phyloP scores from a whole-genome alignment of 2,113 vertebrate genomes.

The Pandion haliaetus region DNA sequence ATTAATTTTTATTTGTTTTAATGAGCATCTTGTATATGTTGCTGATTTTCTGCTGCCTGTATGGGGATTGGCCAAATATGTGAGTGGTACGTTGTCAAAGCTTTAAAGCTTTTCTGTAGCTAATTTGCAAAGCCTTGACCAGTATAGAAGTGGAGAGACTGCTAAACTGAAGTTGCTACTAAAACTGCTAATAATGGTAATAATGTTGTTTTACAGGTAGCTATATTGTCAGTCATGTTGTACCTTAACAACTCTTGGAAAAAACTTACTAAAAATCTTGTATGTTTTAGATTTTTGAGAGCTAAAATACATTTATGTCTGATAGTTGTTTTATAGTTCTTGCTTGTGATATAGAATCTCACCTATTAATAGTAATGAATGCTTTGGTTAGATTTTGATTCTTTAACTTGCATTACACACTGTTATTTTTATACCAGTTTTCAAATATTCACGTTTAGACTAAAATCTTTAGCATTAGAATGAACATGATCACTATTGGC shows the following conservation, averaged over 20 bases:
- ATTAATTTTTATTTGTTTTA: slow-evolving; percentile 12
- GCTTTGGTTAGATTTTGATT: background rate
- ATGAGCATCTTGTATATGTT: background rate
- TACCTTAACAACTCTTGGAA: background rate
- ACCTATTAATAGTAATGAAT: background rate
- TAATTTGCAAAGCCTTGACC: background rate
- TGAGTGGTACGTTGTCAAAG: slow-evolving; percentile 34
- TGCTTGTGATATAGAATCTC: background rate
- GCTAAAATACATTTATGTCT: background rate
- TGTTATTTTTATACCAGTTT: background rate
- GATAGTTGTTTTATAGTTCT: background rate
- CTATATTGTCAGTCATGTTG: background rate
- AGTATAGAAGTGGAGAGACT: background rate
- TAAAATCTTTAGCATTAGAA: background rate
- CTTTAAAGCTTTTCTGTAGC: background rate
- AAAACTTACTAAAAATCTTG: background rate
- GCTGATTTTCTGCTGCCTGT: slow-evolving; percentile 41
- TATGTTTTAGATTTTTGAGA: background rate
- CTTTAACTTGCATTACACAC: background rate
- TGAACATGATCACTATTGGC: background rate
- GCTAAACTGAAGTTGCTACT: slow-evolving; percentile 22
- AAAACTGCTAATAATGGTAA: slow-evolving; percentile 11
- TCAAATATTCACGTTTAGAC: background rate
- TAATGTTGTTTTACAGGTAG: background rate
- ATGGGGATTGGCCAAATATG: background rate